These are phyloP conservation scores for Limnephilus marmoratus DNA, from an alignment of 2,888 invertebrate species.

Conservation along the genomic window DNA sequence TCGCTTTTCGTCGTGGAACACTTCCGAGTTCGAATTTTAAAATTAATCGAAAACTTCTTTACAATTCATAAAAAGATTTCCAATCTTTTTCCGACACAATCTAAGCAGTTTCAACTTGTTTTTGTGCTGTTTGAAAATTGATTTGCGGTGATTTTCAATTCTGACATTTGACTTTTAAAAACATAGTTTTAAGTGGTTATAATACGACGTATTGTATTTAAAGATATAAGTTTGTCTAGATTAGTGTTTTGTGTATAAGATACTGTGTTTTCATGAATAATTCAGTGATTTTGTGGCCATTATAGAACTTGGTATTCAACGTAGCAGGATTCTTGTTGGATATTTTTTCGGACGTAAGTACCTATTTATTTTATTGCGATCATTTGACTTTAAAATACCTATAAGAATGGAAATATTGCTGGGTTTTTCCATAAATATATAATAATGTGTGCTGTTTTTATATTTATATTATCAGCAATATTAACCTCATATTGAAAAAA, in stretches of 20 bases:
- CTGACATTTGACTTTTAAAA: neutral
- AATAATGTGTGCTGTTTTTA: neutral
- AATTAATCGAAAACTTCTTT: conserved; percentile 35
- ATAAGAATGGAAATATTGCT: neutral
- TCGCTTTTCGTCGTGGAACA: neutral
- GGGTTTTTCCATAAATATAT: neutral
- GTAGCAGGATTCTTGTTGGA: conserved; percentile 14
- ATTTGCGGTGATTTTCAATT: neutral
- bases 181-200: neutral
- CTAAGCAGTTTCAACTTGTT: neutral
- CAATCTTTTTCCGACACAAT: neutral
- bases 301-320: conserved; percentile 19
- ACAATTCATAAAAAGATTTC: neutral
- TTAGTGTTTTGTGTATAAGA: conserved; percentile 17
- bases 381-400: neutral
- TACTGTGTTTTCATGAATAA: conserved; percentile 22
- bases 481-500: neutral
- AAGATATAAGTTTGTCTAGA: conserved; percentile 3
- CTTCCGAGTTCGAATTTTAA: conserved; percentile 17
- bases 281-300: conserved; percentile 20
- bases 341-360: conserved; percentile 11
- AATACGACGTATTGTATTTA: neutral
- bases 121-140: neutral
- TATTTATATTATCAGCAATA: neutral
- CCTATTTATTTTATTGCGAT: neutral